Evolutionary conservation across 2,113 vertebrate genomes (phyloP).

Genomic region (Lota lota): DNA sequence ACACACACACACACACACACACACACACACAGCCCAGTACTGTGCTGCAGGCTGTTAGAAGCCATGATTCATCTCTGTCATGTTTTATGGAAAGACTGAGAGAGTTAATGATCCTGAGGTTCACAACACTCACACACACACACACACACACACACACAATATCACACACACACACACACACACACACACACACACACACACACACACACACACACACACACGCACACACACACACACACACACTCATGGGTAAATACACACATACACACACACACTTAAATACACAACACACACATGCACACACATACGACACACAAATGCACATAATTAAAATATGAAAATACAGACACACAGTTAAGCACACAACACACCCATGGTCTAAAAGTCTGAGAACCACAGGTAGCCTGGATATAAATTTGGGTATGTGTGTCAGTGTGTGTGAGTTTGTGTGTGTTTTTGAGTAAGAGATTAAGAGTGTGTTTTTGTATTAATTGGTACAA

Average conservation of each 20-base stretch:
- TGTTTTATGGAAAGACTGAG: slow-evolving; percentile 13
- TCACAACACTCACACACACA: slow-evolving; percentile 3
- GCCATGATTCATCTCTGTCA: slow-evolving; percentile 11
- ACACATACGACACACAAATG: too few relatives aligned
- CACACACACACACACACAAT: slow-evolving; percentile 1
- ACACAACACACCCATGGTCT: too few relatives aligned
- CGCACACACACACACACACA: slow-evolving; percentile 1
- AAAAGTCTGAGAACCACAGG: too few relatives aligned
- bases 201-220: not conserved
- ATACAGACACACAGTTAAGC: too few relatives aligned
- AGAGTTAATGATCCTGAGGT: slow-evolving; percentile 17
- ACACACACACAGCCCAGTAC: slow-evolving; percentile 11
- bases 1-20: slow-evolving; percentile 7
- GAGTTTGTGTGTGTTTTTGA: too few relatives aligned
- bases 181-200: slow-evolving; percentile 8
- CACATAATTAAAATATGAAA: too few relatives aligned
- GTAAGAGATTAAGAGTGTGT: too few relatives aligned
- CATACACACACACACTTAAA: not conserved
- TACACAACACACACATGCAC: too few relatives aligned
- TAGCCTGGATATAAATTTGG: too few relatives aligned
- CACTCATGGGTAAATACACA: not conserved
- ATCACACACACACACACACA: not conserved
- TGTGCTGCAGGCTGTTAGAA: not conserved
- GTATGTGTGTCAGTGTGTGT: too few relatives aligned
- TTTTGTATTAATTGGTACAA: too few relatives aligned